Percentiles rank a stretch among this genome's conserved stretches.
phyloP scores from a whole-genome alignment of 2,113 vertebrate species.

The Dendropsophus ebraccatus region DNA sequence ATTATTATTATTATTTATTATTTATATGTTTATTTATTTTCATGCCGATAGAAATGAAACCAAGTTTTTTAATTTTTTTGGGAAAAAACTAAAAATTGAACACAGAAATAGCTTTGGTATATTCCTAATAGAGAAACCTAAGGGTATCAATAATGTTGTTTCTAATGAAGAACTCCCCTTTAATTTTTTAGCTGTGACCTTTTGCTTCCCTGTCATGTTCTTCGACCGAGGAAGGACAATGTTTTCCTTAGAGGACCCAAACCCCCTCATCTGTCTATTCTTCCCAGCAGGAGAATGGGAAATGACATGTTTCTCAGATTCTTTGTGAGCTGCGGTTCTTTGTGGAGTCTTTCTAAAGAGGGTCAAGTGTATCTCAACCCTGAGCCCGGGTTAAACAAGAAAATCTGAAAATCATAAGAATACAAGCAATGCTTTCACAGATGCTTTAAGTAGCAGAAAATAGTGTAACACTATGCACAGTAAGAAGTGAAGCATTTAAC shows the following conservation, averaged over 20 bases:
- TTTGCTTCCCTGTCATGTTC: slow-evolving; percentile 3
- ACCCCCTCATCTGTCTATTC: background rate
- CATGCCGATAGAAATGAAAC: background rate
- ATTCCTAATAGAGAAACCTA: background rate
- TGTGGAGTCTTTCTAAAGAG: background rate
- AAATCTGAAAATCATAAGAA: background rate
- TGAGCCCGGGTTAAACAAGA: background rate
- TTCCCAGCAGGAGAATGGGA: background rate
- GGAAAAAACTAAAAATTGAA: background rate
- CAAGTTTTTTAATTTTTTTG: no score
- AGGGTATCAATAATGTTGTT: slow-evolving; percentile 9
- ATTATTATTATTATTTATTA: no score
- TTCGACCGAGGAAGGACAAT: background rate
- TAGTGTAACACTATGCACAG: background rate
- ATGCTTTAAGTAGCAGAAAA: background rate
- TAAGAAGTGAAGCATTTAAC: background rate
- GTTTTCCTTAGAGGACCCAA: background rate
- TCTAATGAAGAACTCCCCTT: background rate
- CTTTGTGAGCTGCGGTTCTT: background rate
- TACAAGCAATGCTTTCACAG: background rate
- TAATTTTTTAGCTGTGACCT: slow-evolving; percentile 5
- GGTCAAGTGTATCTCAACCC: background rate
- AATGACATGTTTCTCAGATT: background rate
- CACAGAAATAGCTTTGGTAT: background rate
- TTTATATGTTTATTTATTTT: no score